Percentiles rank a stretch among this genome's conserved stretches.
Evolutionary conservation across 2,888 invertebrate genomes (phyloP).

Genomic region (Dasypolia templi): DNA sequence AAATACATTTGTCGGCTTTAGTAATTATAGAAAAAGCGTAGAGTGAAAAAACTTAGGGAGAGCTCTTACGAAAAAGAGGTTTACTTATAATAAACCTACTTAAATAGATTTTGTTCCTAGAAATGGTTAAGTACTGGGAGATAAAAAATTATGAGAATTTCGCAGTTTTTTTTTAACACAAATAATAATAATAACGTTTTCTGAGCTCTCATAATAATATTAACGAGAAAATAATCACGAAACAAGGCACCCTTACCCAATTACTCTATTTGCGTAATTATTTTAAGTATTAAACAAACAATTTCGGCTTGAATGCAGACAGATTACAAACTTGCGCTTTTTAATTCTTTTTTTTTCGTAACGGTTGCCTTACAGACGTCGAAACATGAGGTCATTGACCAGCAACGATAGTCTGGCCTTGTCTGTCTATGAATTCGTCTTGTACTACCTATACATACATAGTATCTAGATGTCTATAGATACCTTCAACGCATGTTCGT

Average conservation of each 20-base stretch:
- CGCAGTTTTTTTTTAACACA: not conserved
- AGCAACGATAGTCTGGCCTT: slow-evolving; percentile 83
- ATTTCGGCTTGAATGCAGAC: slow-evolving; percentile 60
- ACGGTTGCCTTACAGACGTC: slow-evolving; percentile 75
- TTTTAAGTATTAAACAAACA: slow-evolving; percentile 34
- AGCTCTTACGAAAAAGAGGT: not conserved
- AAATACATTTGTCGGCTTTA: not conserved
- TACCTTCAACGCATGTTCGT: slow-evolving; percentile 39
- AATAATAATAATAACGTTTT: not conserved
- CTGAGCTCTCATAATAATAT: no score
- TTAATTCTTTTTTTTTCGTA: slow-evolving; percentile 73
- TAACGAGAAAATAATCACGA: not conserved
- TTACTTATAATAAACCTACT: not conserved
- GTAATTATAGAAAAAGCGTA: not conserved
- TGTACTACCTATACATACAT: slow-evolving; percentile 54
- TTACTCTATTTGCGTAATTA: slow-evolving; percentile 42
- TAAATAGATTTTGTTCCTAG: no score
- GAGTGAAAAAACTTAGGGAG: not conserved
- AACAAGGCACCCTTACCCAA: slow-evolving; percentile 13
- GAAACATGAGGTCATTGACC: slow-evolving; percentile 81
- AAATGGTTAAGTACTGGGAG: no score
- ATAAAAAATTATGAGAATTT: no score
- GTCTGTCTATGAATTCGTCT: slow-evolving; percentile 76
- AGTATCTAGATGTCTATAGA: slow-evolving; percentile 10
- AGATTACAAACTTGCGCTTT: slow-evolving; percentile 65